Percentiles rank a stretch among this genome's conserved stretches.
phyloP scores from a whole-genome alignment of 1,140 invertebrate species.

The Anthonomus grandis region DNA sequence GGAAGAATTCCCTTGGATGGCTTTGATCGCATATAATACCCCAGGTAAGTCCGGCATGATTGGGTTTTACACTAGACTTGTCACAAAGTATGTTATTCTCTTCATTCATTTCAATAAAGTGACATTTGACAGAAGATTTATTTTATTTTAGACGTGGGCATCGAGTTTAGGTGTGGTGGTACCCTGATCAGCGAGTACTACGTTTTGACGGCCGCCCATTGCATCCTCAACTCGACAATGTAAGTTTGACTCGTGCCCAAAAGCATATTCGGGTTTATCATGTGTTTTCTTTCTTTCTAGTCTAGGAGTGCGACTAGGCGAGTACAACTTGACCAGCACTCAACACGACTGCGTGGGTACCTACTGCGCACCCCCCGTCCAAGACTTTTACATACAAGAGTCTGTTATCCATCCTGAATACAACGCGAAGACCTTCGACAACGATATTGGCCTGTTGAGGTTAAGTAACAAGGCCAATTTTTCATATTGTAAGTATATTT shows the following conservation, averaged over 20 bases:
- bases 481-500: slow-evolving; percentile 19
- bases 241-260: slow-evolving; percentile 40
- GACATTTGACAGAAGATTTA: background rate
- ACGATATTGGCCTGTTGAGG: slow-evolving; percentile 52
- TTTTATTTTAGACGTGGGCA: slow-evolving; percentile 6
- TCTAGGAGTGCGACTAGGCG: slow-evolving; percentile 38
- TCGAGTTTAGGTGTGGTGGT: slow-evolving; percentile 56
- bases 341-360: slow-evolving; percentile 37
- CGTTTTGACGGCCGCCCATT: slow-evolving; percentile 56
- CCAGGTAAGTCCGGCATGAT: slow-evolving; percentile 6
- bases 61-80: too few species aligned
- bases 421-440: slow-evolving; percentile 45
- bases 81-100: background rate
- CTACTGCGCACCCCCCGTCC: slow-evolving; percentile 38
- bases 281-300: slow-evolving; percentile 35
- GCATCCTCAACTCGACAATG: slow-evolving; percentile 44
- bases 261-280: slow-evolving; percentile 23
- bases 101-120: background rate
- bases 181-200: slow-evolving; percentile 55
- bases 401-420: slow-evolving; percentile 48
- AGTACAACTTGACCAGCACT: slow-evolving; percentile 41
- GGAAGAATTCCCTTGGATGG: slow-evolving; percentile 58
- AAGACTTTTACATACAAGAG: slow-evolving; percentile 41
- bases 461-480: slow-evolving; percentile 31
- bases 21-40: slow-evolving; percentile 49